phyloP scores from a whole-genome alignment of 2,888 invertebrate genomes.

The Lordiphosa andalusiaca region DNA sequence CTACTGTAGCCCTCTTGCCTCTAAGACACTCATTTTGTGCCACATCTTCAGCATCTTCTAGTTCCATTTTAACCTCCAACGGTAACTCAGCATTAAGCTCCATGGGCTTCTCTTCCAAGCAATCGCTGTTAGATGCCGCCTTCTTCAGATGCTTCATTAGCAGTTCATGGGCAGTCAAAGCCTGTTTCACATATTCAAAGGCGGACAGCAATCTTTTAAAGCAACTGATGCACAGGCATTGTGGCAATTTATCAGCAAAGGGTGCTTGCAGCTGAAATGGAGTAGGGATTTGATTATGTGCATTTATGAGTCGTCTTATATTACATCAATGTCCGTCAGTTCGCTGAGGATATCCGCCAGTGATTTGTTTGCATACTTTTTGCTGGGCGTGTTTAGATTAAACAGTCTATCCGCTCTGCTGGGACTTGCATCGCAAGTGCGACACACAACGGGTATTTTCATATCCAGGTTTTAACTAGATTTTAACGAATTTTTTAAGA shows the following conservation, averaged over 20 bases:
- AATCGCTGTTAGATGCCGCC: slow-evolving; percentile 43
- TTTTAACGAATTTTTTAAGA: no score
- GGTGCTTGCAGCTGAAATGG: slow-evolving; percentile 30
- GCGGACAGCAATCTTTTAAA: slow-evolving; percentile 59
- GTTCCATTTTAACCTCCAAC: slow-evolving; percentile 62
- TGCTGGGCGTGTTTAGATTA: slow-evolving; percentile 45
- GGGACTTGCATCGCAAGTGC: slow-evolving; percentile 45
- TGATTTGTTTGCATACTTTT: slow-evolving; percentile 55
- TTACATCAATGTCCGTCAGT: slow-evolving; percentile 54
- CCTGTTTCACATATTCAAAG: slow-evolving; percentile 67
- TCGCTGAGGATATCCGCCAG: slow-evolving; percentile 53
- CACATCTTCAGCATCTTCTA: slow-evolving; percentile 43
- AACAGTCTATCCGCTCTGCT: slow-evolving; percentile 40
- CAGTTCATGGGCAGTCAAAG: slow-evolving; percentile 53
- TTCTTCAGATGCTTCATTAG: slow-evolving; percentile 46
- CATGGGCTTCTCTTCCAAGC: slow-evolving; percentile 70
- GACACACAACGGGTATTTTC: slow-evolving; percentile 58
- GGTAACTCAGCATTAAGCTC: slow-evolving; percentile 64
- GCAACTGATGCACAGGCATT: slow-evolving; percentile 61
- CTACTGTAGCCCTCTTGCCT: not conserved
- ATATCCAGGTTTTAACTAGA: slow-evolving; percentile 12
- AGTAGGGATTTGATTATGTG: not conserved
- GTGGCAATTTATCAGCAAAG: slow-evolving; percentile 49
- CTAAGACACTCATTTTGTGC: slow-evolving; percentile 29
- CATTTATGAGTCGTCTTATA: not conserved